phyloP scores from a whole-genome alignment of 2,113 vertebrate species.

The Mastomys natalensis region DNA sequence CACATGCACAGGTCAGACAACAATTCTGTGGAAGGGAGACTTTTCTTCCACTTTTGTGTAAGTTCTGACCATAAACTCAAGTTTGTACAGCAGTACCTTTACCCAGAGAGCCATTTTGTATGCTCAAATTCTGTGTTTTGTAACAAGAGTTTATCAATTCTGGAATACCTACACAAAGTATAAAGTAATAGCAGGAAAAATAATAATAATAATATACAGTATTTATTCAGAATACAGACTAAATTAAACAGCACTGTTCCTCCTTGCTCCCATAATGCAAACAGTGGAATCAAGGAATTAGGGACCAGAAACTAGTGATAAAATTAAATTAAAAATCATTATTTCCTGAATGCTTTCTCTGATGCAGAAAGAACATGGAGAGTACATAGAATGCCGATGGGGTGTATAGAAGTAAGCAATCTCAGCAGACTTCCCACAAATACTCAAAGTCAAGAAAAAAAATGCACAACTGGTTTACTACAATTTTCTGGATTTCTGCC shows the following conservation, averaged over 20 bases:
- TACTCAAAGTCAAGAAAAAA: constrained; percentile 45
- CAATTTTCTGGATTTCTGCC: constrained; percentile 36
- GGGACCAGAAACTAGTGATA: not conserved
- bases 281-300: not conserved
- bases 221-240: constrained; percentile 35
- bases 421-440: not conserved
- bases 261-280: not conserved
- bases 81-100: not conserved
- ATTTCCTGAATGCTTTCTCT: constrained; percentile 21
- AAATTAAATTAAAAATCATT: not conserved
- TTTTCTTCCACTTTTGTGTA: not conserved
- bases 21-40: not conserved
- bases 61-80: not conserved
- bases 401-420: not conserved
- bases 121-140: not conserved
- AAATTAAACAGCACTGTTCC: not conserved
- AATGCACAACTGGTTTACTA: not conserved
- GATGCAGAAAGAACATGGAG: constrained; percentile 7
- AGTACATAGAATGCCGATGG: constrained; percentile 17
- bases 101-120: not conserved
- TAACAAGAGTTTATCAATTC: constrained; percentile 3
- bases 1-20: too few relatives aligned
- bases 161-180: not conserved
- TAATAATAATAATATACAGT: not conserved
- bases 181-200: constrained; percentile 10